Evolutionary conservation across 2,797 vertebrate genomes (phyloP).

Genomic region (Danio kyathit): DNA sequence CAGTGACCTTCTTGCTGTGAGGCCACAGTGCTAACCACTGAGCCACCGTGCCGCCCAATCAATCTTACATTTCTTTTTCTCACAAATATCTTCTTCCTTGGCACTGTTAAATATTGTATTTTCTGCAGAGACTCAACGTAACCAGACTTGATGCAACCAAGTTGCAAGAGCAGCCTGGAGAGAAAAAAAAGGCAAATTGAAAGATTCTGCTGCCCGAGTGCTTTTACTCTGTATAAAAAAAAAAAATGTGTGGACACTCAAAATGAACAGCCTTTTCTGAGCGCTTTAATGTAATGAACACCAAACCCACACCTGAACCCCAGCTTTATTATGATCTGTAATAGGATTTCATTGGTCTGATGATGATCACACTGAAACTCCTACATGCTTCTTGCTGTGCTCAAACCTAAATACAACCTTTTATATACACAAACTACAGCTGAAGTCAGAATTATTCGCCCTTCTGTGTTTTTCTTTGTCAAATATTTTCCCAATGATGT

Average conservation of each 20-base stretch:
- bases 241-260: not conserved
- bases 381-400: no score
- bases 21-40: no score
- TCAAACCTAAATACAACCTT: not conserved
- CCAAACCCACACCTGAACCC: not conserved
- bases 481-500: no score
- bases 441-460: no score
- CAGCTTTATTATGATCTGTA: not conserved
- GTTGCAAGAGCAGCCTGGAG: constrained; percentile 12
- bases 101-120: not conserved
- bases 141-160: constrained; percentile 22
- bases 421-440: not conserved
- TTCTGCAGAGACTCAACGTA: not conserved
- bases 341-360: no score
- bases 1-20: no score
- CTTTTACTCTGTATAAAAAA: not conserved
- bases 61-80: no score
- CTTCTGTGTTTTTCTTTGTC: no score
- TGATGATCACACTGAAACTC: not conserved
- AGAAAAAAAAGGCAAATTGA: not conserved
- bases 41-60: no score
- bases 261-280: not conserved
- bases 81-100: not conserved
- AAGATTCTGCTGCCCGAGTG: constrained; percentile 14
- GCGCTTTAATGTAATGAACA: constrained; percentile 2